Base-by-base conservation (phyloP, 2,113 vertebrate genomes). In the Brienomyrus brachyistius region DNA sequence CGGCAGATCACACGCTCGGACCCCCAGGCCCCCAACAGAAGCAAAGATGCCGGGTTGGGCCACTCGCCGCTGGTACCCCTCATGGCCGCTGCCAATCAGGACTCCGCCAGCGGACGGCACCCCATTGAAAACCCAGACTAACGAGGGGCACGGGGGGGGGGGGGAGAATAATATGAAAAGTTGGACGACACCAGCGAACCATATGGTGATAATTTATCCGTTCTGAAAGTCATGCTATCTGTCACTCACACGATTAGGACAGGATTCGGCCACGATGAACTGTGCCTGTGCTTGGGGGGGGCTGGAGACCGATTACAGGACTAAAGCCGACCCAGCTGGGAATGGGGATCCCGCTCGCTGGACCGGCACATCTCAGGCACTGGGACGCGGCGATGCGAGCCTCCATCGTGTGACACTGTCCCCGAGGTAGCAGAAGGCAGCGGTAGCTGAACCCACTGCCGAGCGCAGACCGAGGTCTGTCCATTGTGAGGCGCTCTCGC, bases 151-250 rank as follows among this genome's bases (percentile, higher is more conserved):
- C 54, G 77, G 27, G 74, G 4, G 97, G 96, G 95, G 52, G 97
- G 97, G 96, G 96, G 95, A 96, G 96, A 95, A 95, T 97, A 96
- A 97, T 98, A 97, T 98, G 96, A 97, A 97, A 97, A 97, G 96
- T 95, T 95, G 97, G 97, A 96, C 96, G 95, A 96, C 95, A 97
- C 97, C 97, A 97, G 97, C 95, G 95, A 96, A 97, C 97, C 98
- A 98, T 98, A 99, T 98, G 98, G 97, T 96, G 96, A 96, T 96
- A 96, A 97, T 98, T 98, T 97, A 98, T 98, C 96, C 97, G 95
- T 96, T 97, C 97, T 97, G 97, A 98, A 97, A 97, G 96, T 93
- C 94, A 95, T 92, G 96, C 97, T 97, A 98, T 97, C 96, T 96
- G 95, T 98, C 95, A 95, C 97, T 98, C 97, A 97, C 97, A 98